Evolutionary conservation across 2,888 invertebrate species (phyloP).

Genomic region (Lordiphosa fenestrarum): DNA sequence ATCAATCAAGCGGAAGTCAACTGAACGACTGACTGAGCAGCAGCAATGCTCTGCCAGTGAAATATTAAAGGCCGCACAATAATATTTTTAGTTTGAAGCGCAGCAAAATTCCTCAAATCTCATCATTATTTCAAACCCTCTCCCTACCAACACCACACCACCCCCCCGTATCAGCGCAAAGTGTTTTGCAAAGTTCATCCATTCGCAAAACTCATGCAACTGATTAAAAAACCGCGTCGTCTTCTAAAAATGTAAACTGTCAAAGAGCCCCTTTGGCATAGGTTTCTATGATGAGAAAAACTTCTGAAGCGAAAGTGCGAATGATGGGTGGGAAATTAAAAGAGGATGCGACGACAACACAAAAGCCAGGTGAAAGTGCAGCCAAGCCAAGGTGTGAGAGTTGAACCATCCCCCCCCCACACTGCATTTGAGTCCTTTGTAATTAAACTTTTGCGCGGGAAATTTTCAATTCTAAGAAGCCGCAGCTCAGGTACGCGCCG

Average conservation of each 20-base stretch:
- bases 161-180: too few species aligned
- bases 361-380: conserved; percentile 49
- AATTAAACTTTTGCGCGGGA: conserved; percentile 66
- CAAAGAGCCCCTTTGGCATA: conserved; percentile 44
- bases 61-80: conserved; percentile 15
- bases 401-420: conserved; percentile 1
- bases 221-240: conserved; percentile 61
- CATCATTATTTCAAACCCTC: too few species aligned
- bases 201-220: conserved; percentile 57
- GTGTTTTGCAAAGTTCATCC: conserved; percentile 37
- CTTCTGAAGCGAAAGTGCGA: conserved; percentile 62
- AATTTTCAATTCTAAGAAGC: conserved; percentile 34
- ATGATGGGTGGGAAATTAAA: conserved; percentile 36
- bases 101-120: too few species aligned
- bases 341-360: conserved; percentile 22
- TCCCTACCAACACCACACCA: too few species aligned
- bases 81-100: too few species aligned
- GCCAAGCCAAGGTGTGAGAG: conserved; percentile 1
- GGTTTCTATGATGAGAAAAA: conserved; percentile 68
- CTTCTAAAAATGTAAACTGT: conserved; percentile 60
- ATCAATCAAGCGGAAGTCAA: conserved; percentile 31
- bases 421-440: conserved; percentile 61
- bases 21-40: conserved; percentile 35
- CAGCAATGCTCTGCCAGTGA: conserved; percentile 23
- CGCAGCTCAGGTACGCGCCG: conserved; percentile 36